Evolutionary conservation across 1,140 invertebrate genomes (phyloP).

Genomic region (Macrosteles quadrilineatus): DNA sequence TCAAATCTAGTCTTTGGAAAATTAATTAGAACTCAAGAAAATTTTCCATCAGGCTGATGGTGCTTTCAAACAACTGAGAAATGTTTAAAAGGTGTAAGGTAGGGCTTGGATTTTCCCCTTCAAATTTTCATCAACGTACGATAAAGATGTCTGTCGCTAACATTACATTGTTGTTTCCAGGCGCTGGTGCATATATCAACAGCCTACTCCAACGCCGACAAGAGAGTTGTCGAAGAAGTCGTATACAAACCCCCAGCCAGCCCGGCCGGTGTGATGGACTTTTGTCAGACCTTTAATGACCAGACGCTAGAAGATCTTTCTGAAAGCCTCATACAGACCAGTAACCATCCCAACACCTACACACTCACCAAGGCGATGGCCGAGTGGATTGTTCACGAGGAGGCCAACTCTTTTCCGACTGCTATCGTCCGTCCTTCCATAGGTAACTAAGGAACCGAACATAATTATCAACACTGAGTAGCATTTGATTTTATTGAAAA

Average conservation of each 20-base stretch:
- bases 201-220: slow-evolving; percentile 82
- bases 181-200: slow-evolving; percentile 86
- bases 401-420: slow-evolving; percentile 68
- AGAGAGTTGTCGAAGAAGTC: slow-evolving; percentile 65
- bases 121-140: no score
- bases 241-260: slow-evolving; percentile 70
- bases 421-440: slow-evolving; percentile 93
- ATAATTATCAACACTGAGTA: not conserved
- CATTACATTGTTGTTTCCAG: no score
- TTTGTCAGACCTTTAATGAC: slow-evolving; percentile 59
- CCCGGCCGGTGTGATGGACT: slow-evolving; percentile 61
- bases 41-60: no score
- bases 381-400: slow-evolving; percentile 69
- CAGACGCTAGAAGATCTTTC: slow-evolving; percentile 60
- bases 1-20: no score
- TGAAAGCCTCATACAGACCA: slow-evolving; percentile 57
- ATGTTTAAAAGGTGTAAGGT: no score
- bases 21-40: no score
- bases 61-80: no score
- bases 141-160: no score
- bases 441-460: slow-evolving; percentile 53
- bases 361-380: slow-evolving; percentile 85
- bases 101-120: no score
- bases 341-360: slow-evolving; percentile 85
- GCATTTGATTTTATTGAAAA: no score